Evolutionary conservation across 2,113 vertebrate species (phyloP).

Genomic region (Hippocampus mohnikei): DNA sequence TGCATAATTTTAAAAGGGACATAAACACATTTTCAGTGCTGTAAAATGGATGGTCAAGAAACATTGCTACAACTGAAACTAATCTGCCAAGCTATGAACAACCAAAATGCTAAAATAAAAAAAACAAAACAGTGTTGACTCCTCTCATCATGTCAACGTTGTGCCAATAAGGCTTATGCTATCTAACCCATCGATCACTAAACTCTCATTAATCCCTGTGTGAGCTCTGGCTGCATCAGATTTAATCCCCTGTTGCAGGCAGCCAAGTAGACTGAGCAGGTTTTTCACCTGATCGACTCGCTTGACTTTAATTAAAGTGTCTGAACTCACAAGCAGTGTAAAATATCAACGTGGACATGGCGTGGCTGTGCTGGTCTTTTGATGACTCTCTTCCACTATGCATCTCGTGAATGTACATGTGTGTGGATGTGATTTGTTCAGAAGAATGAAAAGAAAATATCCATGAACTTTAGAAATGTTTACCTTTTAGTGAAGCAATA

Average conservation of each 20-base stretch:
- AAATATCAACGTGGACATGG: not conserved
- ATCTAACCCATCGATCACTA: not conserved
- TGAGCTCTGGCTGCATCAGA: not conserved
- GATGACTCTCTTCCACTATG: not conserved
- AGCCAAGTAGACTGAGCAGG: not conserved
- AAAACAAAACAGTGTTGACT: too few species aligned
- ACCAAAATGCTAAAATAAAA: not conserved
- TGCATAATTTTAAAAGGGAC: not conserved
- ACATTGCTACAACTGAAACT: not conserved
- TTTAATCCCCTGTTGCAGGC: not conserved
- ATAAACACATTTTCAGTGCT: not conserved
- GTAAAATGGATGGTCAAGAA: not conserved
- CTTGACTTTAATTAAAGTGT: slow-evolving; percentile 1
- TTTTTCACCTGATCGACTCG: not conserved
- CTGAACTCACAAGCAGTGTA: not conserved
- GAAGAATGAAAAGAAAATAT: not conserved
- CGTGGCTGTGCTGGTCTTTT: not conserved
- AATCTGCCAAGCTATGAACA: not conserved
- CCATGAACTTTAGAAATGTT: not conserved
- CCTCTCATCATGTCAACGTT: not conserved
- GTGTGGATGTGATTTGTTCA: not conserved
- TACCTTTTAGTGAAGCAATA: too few species aligned
- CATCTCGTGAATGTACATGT: too few species aligned
- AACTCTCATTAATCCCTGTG: not conserved
- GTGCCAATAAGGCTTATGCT: not conserved